Evolutionary conservation across 2,797 vertebrate species (phyloP).

Genomic region (Eulemur rubriventer): DNA sequence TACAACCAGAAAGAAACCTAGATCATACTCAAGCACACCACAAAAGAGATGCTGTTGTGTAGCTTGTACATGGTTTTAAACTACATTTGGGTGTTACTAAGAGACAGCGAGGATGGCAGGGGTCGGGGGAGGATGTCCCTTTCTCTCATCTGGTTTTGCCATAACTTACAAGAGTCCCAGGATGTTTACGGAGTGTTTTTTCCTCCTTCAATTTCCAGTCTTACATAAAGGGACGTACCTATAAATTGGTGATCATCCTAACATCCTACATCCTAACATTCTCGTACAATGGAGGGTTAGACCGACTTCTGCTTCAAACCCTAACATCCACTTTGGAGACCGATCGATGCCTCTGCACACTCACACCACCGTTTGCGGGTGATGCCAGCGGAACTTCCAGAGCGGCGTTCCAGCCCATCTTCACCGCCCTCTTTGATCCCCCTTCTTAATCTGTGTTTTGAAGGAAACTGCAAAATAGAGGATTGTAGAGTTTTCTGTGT

Average conservation of each 20-base stretch:
- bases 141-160: conserved; percentile 10
- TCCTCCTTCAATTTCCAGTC: not conserved
- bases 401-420: no score
- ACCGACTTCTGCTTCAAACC: not conserved
- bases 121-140: not conserved
- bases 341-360: not conserved
- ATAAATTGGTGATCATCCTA: not conserved
- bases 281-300: not conserved
- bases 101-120: not conserved
- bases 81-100: not conserved
- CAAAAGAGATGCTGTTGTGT: conserved; percentile 22
- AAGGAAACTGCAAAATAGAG: not conserved
- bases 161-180: not conserved
- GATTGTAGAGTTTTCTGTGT: not conserved
- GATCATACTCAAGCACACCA: conserved; percentile 6
- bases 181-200: not conserved
- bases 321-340: not conserved
- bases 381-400: not conserved
- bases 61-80: not conserved
- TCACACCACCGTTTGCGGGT: not conserved
- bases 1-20: not conserved
- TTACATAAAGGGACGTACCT: not conserved
- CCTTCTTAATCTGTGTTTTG: not conserved
- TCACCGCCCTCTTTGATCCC: not conserved
- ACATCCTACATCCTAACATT: not conserved